Conservation (phyloP, 35 echinoderm and acorn worm species). For the Strongylocentrotus purpuratus region DNA sequence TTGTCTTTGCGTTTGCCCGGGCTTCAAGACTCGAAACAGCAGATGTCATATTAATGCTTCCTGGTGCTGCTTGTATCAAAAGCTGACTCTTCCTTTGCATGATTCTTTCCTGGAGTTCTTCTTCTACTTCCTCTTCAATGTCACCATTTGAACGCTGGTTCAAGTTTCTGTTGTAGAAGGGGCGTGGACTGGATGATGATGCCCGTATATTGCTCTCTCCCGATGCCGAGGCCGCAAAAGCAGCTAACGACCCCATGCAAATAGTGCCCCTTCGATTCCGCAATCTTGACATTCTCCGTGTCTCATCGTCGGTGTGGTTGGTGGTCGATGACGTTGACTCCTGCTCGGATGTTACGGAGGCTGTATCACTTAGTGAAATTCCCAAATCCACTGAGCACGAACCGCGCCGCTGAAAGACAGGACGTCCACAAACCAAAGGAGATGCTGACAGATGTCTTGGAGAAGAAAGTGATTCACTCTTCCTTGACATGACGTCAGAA, state of each 20-base stretch:
- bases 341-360: background rate
- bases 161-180: background rate
- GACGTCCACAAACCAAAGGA: background rate
- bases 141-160: background rate
- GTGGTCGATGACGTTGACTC: background rate
- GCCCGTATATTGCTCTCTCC: background rate
- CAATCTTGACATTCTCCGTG: background rate
- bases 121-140: background rate
- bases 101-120: background rate
- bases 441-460: background rate
- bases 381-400: background rate
- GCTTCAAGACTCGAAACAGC: constrained; percentile 10
- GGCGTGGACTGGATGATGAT: background rate
- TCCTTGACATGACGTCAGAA: background rate
- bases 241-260: background rate
- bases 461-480: background rate
- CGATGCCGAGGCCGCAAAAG: background rate
- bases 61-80: background rate
- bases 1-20: background rate
- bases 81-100: constrained; percentile 3
- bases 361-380: background rate
- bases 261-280: background rate
- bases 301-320: background rate
- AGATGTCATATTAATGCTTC: background rate
- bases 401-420: background rate